Base-by-base conservation (phyloP, 2,113 vertebrate species). In the Drymodes brunneopygia region DNA sequence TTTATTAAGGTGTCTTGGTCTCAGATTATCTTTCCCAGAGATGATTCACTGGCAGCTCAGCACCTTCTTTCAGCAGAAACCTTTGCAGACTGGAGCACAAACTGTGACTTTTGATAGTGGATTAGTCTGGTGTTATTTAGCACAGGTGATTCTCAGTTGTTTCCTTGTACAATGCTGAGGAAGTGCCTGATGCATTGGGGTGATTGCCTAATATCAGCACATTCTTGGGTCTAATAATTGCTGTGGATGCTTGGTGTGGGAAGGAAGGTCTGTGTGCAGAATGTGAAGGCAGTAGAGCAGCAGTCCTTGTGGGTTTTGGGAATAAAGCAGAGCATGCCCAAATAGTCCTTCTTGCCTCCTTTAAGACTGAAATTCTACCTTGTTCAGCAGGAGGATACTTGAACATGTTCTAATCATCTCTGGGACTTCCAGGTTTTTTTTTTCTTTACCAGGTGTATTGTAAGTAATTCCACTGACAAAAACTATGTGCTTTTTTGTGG, bases 1-100 rank as follows among this genome's bases (percentile, higher is more conserved):
- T 92, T 97, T 91, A 79, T 92, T 87, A 94, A 95, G 38, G 33
- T 92, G 75, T 73, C 71, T 67, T 90, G 75, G 70, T 84, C 66
- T 95, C 82, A 72, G 69, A 92, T 92, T 89, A 50, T 92, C 61
- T 89, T 86, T 75, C 62, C 78, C 28, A n/a, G 57, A 69, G 82
- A 92, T 94, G 89, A 81, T 87, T 79, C 84, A 56, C 53, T 81
- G 81, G 44, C 61, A 71, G 77, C 53, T 89, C 81, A 75, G 40
- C 57, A 87, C 53, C 61, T 91, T 89, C 85, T 48, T 93, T 92
- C 21, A 61, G 65, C 5, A 60, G 80, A 94, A 92, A 64, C 21
- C 67, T 93, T 70, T 94, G 64, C 77, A 91, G 44, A 19, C 47
- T 29, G 61, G 25, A 95, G 56, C 65, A 86, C 51, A 83, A 75